A percentile compares a stretch with the other conserved stretches of the same genome.
These are phyloP conservation scores for Benitochromis conjunctus DNA, from an alignment of 2,113 vertebrate species.

Conservation along the genomic window DNA sequence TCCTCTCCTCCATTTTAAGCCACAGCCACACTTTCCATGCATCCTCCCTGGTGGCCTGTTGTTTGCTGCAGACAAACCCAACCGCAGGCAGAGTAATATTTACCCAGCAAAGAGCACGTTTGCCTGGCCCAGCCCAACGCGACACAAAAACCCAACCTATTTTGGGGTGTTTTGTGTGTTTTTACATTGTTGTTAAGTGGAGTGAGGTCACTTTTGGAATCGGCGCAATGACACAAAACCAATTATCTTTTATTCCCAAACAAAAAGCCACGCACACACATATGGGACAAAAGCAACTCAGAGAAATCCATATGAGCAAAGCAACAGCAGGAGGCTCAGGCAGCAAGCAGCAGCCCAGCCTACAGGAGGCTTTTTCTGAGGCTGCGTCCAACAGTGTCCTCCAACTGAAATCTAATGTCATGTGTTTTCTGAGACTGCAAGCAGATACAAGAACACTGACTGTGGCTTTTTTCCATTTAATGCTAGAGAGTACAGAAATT, in stretches of 20 bases:
- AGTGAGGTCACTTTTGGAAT: slow-evolving; percentile 41
- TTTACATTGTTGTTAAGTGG: slow-evolving; percentile 18
- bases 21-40: slow-evolving; percentile 39
- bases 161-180: background rate
- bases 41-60: slow-evolving; percentile 38
- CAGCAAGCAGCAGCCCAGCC: background rate
- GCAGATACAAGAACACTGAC: background rate
- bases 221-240: slow-evolving; percentile 13
- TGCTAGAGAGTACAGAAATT: background rate
- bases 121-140: background rate
- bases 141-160: background rate
- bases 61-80: slow-evolving; percentile 51
- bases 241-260: slow-evolving; percentile 10
- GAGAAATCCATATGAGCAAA: background rate
- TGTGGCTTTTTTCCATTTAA: background rate
- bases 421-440: background rate
- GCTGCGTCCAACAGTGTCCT: background rate
- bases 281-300: background rate
- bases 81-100: slow-evolving; percentile 42
- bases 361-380: background rate
- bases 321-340: slow-evolving; percentile 31
- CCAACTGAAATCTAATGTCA: slow-evolving; percentile 6
- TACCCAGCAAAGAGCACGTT: slow-evolving; percentile 15
- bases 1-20: slow-evolving; percentile 7
- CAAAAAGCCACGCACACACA: background rate